Evolutionary conservation across 64 coral and sea anemone species (phyloP).

Genomic region (Actinia tenebrosa): DNA sequence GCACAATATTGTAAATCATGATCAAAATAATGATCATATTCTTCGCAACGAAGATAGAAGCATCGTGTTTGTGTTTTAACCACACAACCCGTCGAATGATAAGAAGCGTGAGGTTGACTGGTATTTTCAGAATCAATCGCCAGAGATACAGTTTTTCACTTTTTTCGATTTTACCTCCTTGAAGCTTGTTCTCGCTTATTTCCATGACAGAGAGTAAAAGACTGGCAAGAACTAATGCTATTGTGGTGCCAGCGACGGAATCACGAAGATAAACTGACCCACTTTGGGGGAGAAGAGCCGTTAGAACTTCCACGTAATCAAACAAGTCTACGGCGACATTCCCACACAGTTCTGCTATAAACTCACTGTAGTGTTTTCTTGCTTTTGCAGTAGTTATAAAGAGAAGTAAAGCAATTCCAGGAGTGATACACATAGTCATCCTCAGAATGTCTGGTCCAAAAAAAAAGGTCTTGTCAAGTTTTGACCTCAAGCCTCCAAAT

Average conservation of each 20-base stretch:
- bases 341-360: constrained; percentile 1
- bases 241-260: constrained; percentile 3
- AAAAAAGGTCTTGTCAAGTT: constrained; percentile 11
- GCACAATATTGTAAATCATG: background rate
- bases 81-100: constrained; percentile 37
- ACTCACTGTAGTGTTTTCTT: background rate
- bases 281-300: constrained; percentile 26
- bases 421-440: constrained; percentile 32
- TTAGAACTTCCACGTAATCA: constrained; percentile 45
- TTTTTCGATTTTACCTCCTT: background rate
- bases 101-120: constrained; percentile 51
- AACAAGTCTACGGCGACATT: constrained; percentile 35
- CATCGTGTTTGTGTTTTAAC: background rate
- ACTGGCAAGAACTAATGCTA: constrained; percentile 36
- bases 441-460: constrained; percentile 54
- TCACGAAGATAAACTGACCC: background rate
- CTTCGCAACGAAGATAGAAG: background rate
- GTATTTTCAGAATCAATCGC: constrained; percentile 30
- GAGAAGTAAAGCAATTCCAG: constrained; percentile 28
- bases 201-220: constrained; percentile 25
- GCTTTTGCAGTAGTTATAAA: background rate
- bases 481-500: background rate
- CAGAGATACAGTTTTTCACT: background rate
- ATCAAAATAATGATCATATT: background rate
- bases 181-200: constrained; percentile 12